phyloP scores from a whole-genome alignment of 2,888 invertebrate species.

The Campoletis raptor region DNA sequence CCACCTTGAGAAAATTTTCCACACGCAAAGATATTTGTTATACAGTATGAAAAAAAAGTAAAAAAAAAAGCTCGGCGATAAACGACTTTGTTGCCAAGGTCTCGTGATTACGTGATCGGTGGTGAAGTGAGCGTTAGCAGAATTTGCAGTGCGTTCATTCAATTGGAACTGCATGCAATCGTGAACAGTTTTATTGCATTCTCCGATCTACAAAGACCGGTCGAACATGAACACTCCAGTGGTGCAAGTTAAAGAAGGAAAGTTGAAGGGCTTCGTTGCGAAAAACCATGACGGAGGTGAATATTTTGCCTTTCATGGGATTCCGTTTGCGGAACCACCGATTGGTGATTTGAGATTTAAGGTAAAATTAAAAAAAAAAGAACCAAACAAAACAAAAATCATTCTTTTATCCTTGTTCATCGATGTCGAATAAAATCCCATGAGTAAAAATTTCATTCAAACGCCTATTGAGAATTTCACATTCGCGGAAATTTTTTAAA shows the following conservation, averaged over 20 bases:
- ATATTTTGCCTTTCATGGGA: slow-evolving; percentile 81
- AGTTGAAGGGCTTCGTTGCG: slow-evolving; percentile 77
- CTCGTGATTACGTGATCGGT: not conserved
- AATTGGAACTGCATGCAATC: not conserved
- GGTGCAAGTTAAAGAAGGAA: slow-evolving; percentile 79
- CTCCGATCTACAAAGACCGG: not conserved
- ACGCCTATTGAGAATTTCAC: too few relatives aligned
- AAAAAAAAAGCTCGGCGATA: not conserved
- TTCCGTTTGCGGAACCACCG: slow-evolving; percentile 84
- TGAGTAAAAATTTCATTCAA: too few relatives aligned
- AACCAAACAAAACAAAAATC: not conserved
- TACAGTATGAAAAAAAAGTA: not conserved
- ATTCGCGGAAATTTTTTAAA: not conserved
- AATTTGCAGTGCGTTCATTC: not conserved
- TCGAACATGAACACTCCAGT: slow-evolving; percentile 72
- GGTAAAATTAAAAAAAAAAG: slow-evolving; percentile 74
- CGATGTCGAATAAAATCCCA: too few relatives aligned
- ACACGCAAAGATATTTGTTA: not conserved
- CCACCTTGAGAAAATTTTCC: not conserved
- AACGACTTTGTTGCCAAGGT: not conserved
- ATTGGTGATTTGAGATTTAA: slow-evolving; percentile 83
- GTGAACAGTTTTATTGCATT: not conserved
- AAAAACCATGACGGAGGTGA: slow-evolving; percentile 74
- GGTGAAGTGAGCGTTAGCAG: too few relatives aligned
- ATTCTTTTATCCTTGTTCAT: not conserved